A percentile compares a stretch with the other conserved stretches of the same genome.
Conservation (phyloP, 53 echinoderm and acorn worm species). For the Paracentrotus lividus region DNA sequence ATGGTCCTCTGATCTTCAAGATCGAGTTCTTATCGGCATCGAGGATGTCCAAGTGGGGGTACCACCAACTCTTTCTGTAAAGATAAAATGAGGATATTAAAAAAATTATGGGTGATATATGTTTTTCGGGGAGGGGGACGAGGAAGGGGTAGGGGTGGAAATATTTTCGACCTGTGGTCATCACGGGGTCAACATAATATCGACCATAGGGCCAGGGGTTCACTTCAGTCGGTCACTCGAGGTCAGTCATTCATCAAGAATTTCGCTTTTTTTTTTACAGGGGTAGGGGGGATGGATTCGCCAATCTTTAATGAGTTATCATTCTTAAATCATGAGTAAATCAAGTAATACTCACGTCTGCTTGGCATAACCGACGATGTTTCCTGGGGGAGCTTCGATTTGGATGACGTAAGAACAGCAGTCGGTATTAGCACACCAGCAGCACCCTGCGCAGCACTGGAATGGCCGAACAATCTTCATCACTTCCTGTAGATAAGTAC, state of each 20-base stretch:
- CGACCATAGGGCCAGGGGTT: too few species aligned
- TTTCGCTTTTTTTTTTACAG: too few species aligned
- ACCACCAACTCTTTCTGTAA: slow-evolving; percentile 73
- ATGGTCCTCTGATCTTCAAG: slow-evolving; percentile 77
- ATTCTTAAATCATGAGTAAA: too few species aligned
- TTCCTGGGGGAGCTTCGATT: slow-evolving; percentile 74
- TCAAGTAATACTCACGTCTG: slow-evolving; percentile 57
- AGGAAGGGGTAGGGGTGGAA: too few species aligned
- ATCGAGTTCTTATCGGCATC: slow-evolving; percentile 71
- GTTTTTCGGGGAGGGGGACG: too few species aligned
- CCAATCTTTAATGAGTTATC: too few species aligned
- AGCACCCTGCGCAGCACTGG: slow-evolving; percentile 75
- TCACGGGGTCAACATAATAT: too few species aligned
- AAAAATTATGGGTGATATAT: too few species aligned
- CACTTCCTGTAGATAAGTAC: background rate
- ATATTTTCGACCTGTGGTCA: too few species aligned
- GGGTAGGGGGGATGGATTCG: too few species aligned
- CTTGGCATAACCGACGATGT: slow-evolving; percentile 51
- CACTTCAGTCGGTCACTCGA: too few species aligned
- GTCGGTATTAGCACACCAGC: slow-evolving; percentile 65
- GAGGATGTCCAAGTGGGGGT: slow-evolving; percentile 71
- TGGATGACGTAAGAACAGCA: slow-evolving; percentile 70
- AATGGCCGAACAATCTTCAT: slow-evolving; percentile 68
- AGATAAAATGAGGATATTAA: background rate
- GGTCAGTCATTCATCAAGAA: too few species aligned